Percentiles rank a stretch among this genome's conserved stretches.
These are phyloP conservation scores for Pterois miles DNA, from an alignment of 2,797 vertebrate genomes.

Conservation along the genomic window DNA sequence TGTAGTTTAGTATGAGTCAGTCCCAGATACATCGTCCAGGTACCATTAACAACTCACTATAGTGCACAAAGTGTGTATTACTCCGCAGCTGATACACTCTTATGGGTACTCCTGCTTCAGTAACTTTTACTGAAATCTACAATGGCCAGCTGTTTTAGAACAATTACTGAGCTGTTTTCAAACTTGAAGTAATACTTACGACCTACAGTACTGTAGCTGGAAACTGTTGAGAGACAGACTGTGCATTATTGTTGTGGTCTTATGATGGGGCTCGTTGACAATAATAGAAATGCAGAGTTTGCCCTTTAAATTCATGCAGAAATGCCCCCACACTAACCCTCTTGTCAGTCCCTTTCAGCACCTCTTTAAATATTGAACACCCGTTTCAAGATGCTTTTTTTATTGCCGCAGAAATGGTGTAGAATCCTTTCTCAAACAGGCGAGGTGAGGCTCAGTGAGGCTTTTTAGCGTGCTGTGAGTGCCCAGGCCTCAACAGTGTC, in stretches of 20 bases:
- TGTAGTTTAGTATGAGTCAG: background rate
- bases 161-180: background rate
- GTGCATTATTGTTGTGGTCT: background rate
- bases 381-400: background rate
- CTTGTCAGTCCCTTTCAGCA: background rate
- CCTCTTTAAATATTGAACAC: background rate
- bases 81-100: background rate
- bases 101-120: background rate
- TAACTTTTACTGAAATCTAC: background rate
- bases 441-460: background rate
- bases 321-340: background rate
- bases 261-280: background rate
- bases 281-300: background rate
- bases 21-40: background rate
- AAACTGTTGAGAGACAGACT: background rate
- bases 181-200: background rate
- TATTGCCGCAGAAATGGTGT: background rate
- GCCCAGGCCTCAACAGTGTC: conserved; percentile 4
- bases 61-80: background rate
- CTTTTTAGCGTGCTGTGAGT: background rate
- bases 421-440: background rate
- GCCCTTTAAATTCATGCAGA: background rate
- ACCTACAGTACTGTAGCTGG: background rate
- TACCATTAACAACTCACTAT: background rate
- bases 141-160: background rate